Evolutionary conservation across 2,888 invertebrate genomes (phyloP).

Genomic region (Oxyteleia sp.): DNA sequence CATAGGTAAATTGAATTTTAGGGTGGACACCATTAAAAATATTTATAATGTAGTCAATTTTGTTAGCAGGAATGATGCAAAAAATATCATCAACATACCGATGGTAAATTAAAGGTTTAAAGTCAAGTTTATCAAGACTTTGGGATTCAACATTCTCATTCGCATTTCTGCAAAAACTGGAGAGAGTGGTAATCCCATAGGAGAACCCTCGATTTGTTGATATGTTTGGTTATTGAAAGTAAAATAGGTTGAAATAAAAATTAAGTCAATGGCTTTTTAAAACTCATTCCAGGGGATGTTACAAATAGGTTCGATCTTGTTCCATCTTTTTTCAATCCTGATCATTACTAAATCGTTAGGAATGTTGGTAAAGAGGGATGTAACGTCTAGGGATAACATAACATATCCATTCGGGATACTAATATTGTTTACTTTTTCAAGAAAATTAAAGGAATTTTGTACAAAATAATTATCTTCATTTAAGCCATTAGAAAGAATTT

Average conservation of each 20-base stretch:
- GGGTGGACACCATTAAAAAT: too few species aligned
- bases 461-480: neutral
- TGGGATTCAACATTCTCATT: conserved; percentile 66
- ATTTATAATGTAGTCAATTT: neutral
- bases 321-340: conserved; percentile 19
- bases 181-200: conserved; percentile 74
- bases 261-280: neutral
- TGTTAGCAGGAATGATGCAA: conserved; percentile 21
- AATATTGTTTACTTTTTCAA: conserved; percentile 6
- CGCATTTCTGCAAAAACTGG: conserved; percentile 49
- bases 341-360: conserved; percentile 40
- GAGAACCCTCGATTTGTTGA: conserved; percentile 65
- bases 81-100: conserved; percentile 62
- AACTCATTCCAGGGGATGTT: conserved; percentile 13
- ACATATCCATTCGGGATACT: neutral
- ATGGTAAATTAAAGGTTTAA: neutral
- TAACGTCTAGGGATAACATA: conserved; percentile 58
- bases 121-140: conserved; percentile 17
- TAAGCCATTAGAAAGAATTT: neutral
- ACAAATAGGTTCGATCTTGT: neutral
- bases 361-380: conserved; percentile 69
- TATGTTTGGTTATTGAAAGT: conserved; percentile 38
- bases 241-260: conserved; percentile 31
- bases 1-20: too few species aligned
- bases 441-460: conserved; percentile 1